Evolutionary conservation across 2,113 vertebrate genomes (phyloP).

Genomic region (Candoia aspera): DNA sequence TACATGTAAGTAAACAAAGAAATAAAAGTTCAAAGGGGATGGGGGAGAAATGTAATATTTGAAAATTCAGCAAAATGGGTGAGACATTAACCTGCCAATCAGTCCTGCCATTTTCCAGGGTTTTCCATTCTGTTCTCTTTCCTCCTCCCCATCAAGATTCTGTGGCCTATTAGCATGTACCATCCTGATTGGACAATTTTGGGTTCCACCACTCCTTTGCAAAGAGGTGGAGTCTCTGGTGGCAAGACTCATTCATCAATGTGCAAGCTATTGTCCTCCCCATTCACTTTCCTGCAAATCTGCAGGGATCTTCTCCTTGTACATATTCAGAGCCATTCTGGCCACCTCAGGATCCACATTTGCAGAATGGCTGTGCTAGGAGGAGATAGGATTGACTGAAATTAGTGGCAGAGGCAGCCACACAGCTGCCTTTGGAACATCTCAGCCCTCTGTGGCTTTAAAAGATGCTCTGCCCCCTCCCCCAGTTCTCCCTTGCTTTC

Average conservation of each 20-base stretch:
- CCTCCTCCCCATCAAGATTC: background rate
- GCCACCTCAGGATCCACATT: background rate
- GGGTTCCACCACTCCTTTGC: background rate
- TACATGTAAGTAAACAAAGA: background rate
- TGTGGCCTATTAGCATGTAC: background rate
- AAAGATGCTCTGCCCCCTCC: background rate
- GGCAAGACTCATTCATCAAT: background rate
- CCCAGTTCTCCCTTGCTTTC: constrained; percentile 38
- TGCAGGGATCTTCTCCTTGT: background rate
- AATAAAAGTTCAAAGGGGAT: background rate
- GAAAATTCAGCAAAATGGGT: background rate
- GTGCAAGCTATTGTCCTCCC: background rate
- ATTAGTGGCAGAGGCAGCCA: accelerated
- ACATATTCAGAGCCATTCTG: background rate
- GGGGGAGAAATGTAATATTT: background rate
- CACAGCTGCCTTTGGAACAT: constrained; percentile 20
- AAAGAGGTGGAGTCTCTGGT: background rate
- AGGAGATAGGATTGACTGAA: background rate
- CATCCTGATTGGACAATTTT: background rate
- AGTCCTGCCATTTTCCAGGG: background rate
- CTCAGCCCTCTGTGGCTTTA: background rate
- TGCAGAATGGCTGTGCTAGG: background rate
- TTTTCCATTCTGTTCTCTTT: background rate
- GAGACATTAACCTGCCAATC: background rate
- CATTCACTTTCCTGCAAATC: background rate